phyloP scores from a whole-genome alignment of 2,888 invertebrate species.

The Hypselothyrea guttata region DNA sequence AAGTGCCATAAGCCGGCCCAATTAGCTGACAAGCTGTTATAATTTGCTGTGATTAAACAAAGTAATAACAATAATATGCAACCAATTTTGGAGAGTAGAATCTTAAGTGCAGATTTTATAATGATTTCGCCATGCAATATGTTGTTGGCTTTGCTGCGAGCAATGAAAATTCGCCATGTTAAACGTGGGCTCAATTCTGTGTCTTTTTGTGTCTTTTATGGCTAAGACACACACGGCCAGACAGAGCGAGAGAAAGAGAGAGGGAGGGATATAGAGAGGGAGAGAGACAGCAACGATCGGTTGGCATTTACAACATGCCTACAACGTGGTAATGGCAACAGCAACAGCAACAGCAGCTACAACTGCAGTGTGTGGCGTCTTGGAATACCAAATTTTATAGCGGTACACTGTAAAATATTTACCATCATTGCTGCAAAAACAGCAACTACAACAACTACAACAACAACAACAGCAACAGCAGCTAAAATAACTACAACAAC shows the following conservation, averaged over 20 bases:
- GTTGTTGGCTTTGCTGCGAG: conserved; percentile 40
- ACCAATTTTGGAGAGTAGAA: conserved; percentile 26
- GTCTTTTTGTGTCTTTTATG: conserved; percentile 49
- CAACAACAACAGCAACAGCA: no score
- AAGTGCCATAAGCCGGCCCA: no score
- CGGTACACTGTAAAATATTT: conserved; percentile 75
- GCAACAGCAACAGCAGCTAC: conserved; percentile 2
- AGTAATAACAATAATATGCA: conserved; percentile 21
- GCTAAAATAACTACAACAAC: conserved; percentile 5
- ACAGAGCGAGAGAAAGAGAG: conserved; percentile 14
- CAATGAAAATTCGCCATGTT: conserved; percentile 70
- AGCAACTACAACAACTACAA: no score
- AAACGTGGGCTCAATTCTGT: conserved; percentile 73
- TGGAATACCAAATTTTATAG: conserved; percentile 76
- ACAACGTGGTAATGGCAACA: conserved; percentile 74
- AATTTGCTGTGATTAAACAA: conserved; percentile 23
- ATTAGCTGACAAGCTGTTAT: conserved; percentile 19
- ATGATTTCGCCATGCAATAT: conserved; percentile 34
- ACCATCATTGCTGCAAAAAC: conserved; percentile 13
- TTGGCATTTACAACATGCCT: conserved; percentile 75
- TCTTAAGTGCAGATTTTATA: conserved; percentile 11
- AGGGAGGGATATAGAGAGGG: conserved; percentile 15
- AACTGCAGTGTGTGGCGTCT: conserved; percentile 49
- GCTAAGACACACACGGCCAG: conserved; percentile 51
- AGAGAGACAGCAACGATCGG: conserved; percentile 49